Percentiles rank a stretch among this genome's conserved stretches.
phyloP scores from a whole-genome alignment of 1,140 invertebrate genomes.

The Cyphomyrmex costatus region DNA sequence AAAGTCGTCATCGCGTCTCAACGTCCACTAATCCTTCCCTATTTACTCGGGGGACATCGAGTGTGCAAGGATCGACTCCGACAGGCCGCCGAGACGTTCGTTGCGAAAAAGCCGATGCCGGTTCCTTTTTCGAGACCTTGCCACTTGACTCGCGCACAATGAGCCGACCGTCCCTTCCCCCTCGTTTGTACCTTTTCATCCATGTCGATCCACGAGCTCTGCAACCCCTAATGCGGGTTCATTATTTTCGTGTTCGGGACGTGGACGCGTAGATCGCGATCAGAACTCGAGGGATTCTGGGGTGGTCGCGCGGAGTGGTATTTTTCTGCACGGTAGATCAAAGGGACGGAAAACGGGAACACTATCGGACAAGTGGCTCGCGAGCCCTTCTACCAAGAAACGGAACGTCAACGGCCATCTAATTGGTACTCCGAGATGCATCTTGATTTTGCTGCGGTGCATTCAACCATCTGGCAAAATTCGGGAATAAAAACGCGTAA shows the following conservation, averaged over 20 bases:
- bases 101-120: slow-evolving; percentile 62
- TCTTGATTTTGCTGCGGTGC: slow-evolving; percentile 69
- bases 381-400: slow-evolving; percentile 67
- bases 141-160: slow-evolving; percentile 80
- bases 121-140: slow-evolving; percentile 72
- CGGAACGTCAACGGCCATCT: slow-evolving; percentile 80
- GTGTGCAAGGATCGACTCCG: slow-evolving; percentile 59
- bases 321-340: slow-evolving; percentile 70
- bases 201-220: slow-evolving; percentile 72
- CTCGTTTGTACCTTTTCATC: slow-evolving; percentile 68
- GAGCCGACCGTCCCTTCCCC: slow-evolving; percentile 54
- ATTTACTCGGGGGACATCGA: slow-evolving; percentile 43
- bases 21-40: slow-evolving; percentile 47
- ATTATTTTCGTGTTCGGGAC: slow-evolving; percentile 83
- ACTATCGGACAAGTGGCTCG: slow-evolving; percentile 70
- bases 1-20: slow-evolving; percentile 61
- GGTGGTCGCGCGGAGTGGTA: slow-evolving; percentile 69
- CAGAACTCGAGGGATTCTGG: slow-evolving; percentile 75
- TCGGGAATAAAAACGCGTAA: neutral
- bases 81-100: slow-evolving; percentile 71
- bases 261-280: slow-evolving; percentile 77
- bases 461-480: slow-evolving; percentile 71
- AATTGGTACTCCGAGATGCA: slow-evolving; percentile 78
- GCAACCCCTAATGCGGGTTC: slow-evolving; percentile 82
- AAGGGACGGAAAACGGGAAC: slow-evolving; percentile 63